Conservation (phyloP, 2,888 invertebrate genomes). For the Clivina fossor region DNA sequence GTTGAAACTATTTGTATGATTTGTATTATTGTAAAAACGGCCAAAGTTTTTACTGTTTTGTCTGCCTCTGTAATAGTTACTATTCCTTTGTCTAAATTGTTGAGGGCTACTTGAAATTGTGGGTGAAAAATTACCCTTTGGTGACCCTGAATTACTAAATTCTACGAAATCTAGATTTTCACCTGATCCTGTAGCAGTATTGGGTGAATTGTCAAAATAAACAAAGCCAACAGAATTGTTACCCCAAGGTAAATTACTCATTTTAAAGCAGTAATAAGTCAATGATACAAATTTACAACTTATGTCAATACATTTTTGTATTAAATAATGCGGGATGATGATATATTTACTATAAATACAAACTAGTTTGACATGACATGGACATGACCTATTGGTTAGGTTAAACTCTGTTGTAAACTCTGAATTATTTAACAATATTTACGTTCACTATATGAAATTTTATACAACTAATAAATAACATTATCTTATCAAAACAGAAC, state of each 20-base stretch:
- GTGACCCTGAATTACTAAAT: slow-evolving; percentile 21
- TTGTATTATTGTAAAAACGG: slow-evolving; percentile 16
- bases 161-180: slow-evolving; percentile 26
- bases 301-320: slow-evolving; percentile 6
- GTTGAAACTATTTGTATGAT: slow-evolving; percentile 7
- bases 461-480: no score
- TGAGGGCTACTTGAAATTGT: slow-evolving; percentile 21
- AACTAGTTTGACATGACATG: no score
- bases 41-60: slow-evolving; percentile 13
- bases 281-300: background rate
- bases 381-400: no score
- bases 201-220: slow-evolving; percentile 24
- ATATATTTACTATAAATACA: no score
- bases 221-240: slow-evolving; percentile 23
- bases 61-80: slow-evolving; percentile 17
- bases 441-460: no score
- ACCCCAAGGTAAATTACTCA: slow-evolving; percentile 21
- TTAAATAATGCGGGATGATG: no score
- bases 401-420: no score
- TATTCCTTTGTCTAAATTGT: slow-evolving; percentile 24
- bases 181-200: slow-evolving; percentile 12
- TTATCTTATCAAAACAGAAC: no score
- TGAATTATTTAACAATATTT: no score
- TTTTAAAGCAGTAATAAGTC: slow-evolving; percentile 3
- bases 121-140: slow-evolving; percentile 14